These are phyloP conservation scores for Palythoa heliodiscus DNA, from an alignment of 92 coral and sea anemone genomes.

Conservation along the genomic window DNA sequence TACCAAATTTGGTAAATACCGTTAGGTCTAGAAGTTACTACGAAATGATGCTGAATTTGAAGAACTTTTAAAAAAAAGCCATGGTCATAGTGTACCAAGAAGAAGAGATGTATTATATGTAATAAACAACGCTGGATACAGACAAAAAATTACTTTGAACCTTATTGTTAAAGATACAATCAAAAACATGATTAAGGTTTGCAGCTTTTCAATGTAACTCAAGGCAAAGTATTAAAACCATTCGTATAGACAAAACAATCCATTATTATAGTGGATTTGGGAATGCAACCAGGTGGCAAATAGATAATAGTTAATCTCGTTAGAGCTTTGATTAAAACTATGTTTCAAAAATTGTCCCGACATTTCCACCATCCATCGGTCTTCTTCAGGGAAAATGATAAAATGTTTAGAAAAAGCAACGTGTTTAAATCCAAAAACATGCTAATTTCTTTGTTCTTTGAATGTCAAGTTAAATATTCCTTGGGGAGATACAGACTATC, in stretches of 20 bases:
- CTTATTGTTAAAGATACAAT: too few relatives aligned
- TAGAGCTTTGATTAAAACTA: not conserved
- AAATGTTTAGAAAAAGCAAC: not conserved
- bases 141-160: too few relatives aligned
- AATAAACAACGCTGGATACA: too few relatives aligned
- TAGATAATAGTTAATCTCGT: not conserved
- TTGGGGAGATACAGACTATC: not conserved
- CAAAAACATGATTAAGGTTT: too few relatives aligned
- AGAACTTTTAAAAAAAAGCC: too few relatives aligned
- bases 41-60: too few relatives aligned
- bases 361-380: not conserved
- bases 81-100: too few relatives aligned
- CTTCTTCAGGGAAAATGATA: not conserved
- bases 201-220: too few relatives aligned
- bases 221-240: too few relatives aligned
- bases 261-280: too few relatives aligned
- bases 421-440: not conserved
- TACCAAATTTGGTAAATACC: not conserved
- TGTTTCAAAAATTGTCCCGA: not conserved
- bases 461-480: not conserved
- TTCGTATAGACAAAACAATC: too few relatives aligned
- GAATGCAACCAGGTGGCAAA: not conserved
- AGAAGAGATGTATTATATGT: too few relatives aligned
- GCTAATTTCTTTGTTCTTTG: not conserved
- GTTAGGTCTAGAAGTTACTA: not conserved